phyloP scores from a whole-genome alignment of 1,140 invertebrate species.

The Lepidurus arcticus region DNA sequence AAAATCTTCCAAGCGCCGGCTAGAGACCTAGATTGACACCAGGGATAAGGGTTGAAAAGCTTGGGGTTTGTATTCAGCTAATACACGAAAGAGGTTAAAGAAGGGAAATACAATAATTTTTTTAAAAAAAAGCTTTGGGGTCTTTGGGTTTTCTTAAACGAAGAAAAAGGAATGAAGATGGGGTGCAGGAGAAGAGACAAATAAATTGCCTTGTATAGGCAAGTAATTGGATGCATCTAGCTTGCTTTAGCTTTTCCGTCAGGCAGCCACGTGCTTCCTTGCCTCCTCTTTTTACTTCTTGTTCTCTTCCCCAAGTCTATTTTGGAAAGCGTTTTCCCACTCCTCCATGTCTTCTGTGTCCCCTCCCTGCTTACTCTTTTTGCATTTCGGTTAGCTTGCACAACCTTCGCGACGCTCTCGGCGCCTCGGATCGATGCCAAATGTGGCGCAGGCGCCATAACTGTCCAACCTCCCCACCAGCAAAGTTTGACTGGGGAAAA shows the following conservation, averaged over 20 bases:
- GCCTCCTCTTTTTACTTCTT: neutral
- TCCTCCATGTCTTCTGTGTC: neutral
- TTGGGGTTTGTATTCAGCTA: too few relatives aligned
- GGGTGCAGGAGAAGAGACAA: neutral
- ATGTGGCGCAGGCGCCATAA: neutral
- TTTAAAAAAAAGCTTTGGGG: too few relatives aligned
- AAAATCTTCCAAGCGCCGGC: too few relatives aligned
- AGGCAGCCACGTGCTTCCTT: neutral
- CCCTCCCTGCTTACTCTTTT: neutral
- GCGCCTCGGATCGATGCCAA: conserved; percentile 20
- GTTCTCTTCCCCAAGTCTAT: neutral
- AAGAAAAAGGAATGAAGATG: neutral
- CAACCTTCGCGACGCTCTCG: conserved; percentile 14
- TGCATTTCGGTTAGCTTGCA: neutral
- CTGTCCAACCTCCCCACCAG: neutral
- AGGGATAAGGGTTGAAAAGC: too few relatives aligned
- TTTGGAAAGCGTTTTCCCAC: neutral
- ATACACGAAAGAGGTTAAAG: too few relatives aligned
- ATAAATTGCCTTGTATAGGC: conserved; percentile 13
- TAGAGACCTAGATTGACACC: too few relatives aligned
- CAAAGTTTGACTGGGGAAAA: neutral
- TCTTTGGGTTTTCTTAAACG: neutral
- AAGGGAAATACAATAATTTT: too few relatives aligned
- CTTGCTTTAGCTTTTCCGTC: neutral
- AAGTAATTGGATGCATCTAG: conserved; percentile 7